Conservation (phyloP, 2,113 vertebrate species). For the Brachirus orientalis region DNA sequence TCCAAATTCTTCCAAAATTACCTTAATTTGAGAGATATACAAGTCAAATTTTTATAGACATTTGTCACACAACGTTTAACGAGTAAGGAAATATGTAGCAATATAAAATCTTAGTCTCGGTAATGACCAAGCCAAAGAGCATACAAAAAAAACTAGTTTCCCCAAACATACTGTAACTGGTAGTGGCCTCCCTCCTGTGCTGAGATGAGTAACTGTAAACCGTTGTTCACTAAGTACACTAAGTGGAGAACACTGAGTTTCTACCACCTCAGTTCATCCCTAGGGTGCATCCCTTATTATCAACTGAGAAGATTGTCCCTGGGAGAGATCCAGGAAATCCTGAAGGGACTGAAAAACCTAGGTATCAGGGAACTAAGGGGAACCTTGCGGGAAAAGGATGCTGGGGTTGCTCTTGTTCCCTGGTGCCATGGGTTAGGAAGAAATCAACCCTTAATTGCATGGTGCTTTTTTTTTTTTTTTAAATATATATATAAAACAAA, state of each 20-base stretch:
- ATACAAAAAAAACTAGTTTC: conserved; percentile 1
- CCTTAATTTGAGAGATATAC: no score
- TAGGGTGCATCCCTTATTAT: conserved; percentile 4
- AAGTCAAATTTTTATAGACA: no score
- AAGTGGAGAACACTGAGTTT: conserved; percentile 1
- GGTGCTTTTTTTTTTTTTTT: no score
- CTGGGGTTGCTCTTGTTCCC: neutral
- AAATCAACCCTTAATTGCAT: neutral
- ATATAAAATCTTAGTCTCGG: neutral
- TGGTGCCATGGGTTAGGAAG: conserved; percentile 7
- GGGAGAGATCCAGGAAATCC: conserved; percentile 2
- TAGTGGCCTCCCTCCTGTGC: no score
- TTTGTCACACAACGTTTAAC: no score
- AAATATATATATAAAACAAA: no score
- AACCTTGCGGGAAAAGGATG: conserved; percentile 12
- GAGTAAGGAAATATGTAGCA: neutral
- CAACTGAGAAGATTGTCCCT: conserved; percentile 3
- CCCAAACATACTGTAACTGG: neutral
- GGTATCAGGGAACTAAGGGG: conserved; percentile 9
- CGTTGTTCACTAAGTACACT: neutral
- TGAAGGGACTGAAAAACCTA: conserved; percentile 11
- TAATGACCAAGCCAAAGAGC: neutral
- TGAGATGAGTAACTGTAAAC: neutral
- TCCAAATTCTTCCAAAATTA: neutral
- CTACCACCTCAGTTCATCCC: conserved; percentile 3